Evolutionary conservation across 2,113 vertebrate genomes (phyloP).

Genomic region (Myiagra hebetior): DNA sequence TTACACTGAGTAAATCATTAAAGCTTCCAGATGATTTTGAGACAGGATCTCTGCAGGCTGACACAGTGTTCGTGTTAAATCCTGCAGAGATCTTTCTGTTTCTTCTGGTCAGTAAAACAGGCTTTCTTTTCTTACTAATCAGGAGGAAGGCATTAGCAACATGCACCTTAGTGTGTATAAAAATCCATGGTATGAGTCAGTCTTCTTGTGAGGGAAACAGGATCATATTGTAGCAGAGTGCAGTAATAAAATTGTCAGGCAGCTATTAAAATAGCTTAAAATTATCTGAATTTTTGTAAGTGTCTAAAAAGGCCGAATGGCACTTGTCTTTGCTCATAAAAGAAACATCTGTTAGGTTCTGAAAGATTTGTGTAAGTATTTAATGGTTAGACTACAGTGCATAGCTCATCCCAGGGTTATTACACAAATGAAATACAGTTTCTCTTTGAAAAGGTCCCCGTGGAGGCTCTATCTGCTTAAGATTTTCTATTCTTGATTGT

Average conservation of each 20-base stretch:
- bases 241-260: conserved; percentile 60
- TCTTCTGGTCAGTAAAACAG: conserved; percentile 6
- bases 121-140: conserved; percentile 14
- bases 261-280: conserved; percentile 59
- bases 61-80: background rate
- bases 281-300: conserved; percentile 46
- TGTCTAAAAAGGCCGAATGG: conserved; percentile 35
- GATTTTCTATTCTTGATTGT: background rate
- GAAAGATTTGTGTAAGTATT: background rate
- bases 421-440: background rate
- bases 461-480: background rate
- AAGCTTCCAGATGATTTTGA: conserved; percentile 18
- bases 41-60: background rate
- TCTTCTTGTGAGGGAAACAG: conserved; percentile 36
- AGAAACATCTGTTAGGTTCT: conserved; percentile 53
- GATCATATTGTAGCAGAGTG: background rate
- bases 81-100: conserved; percentile 20
- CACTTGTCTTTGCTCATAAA: conserved; percentile 54
- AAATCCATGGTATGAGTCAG: background rate
- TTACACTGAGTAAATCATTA: conserved; percentile 36
- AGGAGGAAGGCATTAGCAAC: conserved; percentile 1
- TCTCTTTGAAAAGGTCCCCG: background rate
- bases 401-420: background rate
- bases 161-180: background rate
- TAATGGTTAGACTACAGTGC: background rate